Percentiles rank a stretch among this genome's conserved stretches.
Evolutionary conservation across 2,797 vertebrate genomes (phyloP).

Genomic region (Hypotaenidia philippensis): DNA sequence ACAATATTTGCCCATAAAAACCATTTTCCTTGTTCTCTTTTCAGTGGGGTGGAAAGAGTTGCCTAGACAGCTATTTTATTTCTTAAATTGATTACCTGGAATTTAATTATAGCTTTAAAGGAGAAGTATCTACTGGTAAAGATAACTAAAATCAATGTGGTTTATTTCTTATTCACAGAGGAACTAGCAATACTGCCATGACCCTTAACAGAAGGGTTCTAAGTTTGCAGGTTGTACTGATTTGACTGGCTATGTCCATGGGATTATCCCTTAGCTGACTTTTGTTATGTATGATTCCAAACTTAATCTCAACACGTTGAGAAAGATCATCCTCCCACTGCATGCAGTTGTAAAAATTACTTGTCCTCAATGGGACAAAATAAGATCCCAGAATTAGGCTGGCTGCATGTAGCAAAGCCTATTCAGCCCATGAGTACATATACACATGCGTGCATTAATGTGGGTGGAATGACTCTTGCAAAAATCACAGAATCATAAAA

Average conservation of each 20-base stretch:
- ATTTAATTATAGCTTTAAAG: not conserved
- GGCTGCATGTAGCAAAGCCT: not conserved
- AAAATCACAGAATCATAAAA: not conserved
- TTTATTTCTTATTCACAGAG: not conserved
- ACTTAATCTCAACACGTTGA: not conserved
- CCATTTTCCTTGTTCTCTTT: not conserved
- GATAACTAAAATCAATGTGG: not conserved
- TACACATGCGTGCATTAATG: not conserved
- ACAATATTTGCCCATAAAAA: not conserved
- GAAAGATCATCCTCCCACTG: not conserved
- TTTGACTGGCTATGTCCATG: accelerated
- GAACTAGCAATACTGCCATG: not conserved
- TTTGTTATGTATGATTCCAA: not conserved
- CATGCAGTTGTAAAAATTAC: not conserved
- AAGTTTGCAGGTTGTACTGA: not conserved
- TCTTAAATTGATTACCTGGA: not conserved
- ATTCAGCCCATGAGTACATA: not conserved
- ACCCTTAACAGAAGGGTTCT: not conserved
- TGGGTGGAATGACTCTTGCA: not conserved
- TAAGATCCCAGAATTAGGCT: not conserved
- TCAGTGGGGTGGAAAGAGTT: accelerated
- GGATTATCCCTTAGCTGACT: not conserved
- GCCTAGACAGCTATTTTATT: not conserved
- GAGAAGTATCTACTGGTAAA: not conserved
- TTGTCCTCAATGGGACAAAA: not conserved